Base-by-base conservation (phyloP, 2,888 invertebrate genomes). In the Eupithecia subfuscata region DNA sequence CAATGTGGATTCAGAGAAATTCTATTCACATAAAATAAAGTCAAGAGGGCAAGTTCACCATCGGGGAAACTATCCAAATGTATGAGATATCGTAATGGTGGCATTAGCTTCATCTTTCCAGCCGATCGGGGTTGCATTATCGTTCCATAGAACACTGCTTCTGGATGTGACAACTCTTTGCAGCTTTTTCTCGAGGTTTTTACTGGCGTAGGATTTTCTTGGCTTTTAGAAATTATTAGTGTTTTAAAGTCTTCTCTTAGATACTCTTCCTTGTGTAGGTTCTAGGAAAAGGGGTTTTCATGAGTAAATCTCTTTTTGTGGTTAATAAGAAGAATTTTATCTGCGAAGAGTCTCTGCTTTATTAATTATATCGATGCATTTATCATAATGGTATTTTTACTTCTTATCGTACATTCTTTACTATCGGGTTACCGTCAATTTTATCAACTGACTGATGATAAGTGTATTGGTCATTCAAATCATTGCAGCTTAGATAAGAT, bases 71-170 rank as follows among this genome's bases (percentile, higher is more conserved):
- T 89, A 88, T 90, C 89, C 87, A 86, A 90, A 91, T 88, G 87
- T 85, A 86, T 86, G 85, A 89, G 88, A 91, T 90, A 90, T 90
- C 89, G 87, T 90, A 90, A 91, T 90, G 87, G 90, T 82, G 76
- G 87, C 86, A 90, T 90, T 90, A 89, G 87, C 87, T 87, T 87
- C 90, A 90, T 90, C 89, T 90, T 88, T 85, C 84, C 86, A 85
- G 75, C 85, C 89, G 88, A 89, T 90, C 89, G 84, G 78, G 84
- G 84, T 5, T 67, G 37, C 86, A 88, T 88, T 90, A 89, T 86
- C 87, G 83, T 65, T 65, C 48, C 73, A 71, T 65, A 45, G 74
- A 79, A 69, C 64, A 70, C 2, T 74, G 22, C 14, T 37, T 11
- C 74, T 78, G 67, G 78, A 78, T 75, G 52, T 60, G 80, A 63